Conservation (phyloP, 2,797 vertebrate genomes). For the Sebastes baramenuke region DNA sequence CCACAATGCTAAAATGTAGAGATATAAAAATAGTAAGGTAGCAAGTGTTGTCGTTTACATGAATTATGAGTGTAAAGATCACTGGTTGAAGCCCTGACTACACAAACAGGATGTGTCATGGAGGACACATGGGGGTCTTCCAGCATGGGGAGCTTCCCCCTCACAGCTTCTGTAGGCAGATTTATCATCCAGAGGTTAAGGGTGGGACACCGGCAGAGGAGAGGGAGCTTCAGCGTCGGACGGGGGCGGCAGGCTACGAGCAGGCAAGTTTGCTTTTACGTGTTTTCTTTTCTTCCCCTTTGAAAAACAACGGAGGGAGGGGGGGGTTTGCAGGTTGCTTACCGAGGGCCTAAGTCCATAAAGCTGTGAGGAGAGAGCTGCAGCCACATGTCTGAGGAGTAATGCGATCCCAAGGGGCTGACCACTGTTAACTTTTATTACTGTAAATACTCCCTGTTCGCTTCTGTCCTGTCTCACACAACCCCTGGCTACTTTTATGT, state of each 20-base stretch:
- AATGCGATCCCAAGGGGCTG: conserved; percentile 79
- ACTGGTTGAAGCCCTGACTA: conserved; percentile 70
- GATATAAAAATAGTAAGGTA: conserved; percentile 47
- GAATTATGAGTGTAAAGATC: conserved; percentile 75
- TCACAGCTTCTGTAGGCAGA: conserved; percentile 77
- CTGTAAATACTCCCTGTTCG: conserved; percentile 76
- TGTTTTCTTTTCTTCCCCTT: conserved; percentile 79
- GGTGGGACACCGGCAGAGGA: conserved; percentile 65
- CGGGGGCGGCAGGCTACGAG: conserved; percentile 30
- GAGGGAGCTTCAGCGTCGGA: conserved; percentile 24
- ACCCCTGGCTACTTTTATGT: conserved; percentile 71
- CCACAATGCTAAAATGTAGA: not conserved
- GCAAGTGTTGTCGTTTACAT: conserved; percentile 42
- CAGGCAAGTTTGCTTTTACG: conserved; percentile 77
- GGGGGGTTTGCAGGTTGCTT: conserved; percentile 71
- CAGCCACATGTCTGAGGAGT: conserved; percentile 79
- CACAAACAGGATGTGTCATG: conserved; percentile 81
- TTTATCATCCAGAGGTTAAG: conserved; percentile 84
- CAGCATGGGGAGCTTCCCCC: conserved; percentile 67
- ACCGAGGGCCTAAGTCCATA: conserved; percentile 73
- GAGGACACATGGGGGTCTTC: conserved; percentile 74
- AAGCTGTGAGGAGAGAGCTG: conserved; percentile 70
- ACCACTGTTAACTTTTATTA: conserved; percentile 83
- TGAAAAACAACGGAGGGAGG: conserved; percentile 69
- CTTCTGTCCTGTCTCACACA: conserved; percentile 73